These are phyloP conservation scores for Echinometra lucunter DNA, from an alignment of 53 echinoderm and acorn worm species.

Conservation along the genomic window DNA sequence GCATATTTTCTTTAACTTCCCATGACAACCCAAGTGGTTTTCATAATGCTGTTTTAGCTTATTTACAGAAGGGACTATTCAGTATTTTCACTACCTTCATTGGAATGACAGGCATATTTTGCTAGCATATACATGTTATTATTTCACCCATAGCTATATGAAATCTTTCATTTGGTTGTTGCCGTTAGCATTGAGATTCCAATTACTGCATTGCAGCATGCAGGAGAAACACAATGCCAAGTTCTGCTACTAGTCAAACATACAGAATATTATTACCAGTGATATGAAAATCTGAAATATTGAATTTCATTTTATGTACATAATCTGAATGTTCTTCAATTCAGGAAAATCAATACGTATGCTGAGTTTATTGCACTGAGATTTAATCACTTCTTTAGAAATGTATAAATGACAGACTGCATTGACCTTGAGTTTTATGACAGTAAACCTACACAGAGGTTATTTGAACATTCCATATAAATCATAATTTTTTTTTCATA, in stretches of 20 bases:
- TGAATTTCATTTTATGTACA: conserved; percentile 3
- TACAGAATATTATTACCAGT: neutral
- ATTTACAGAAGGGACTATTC: conserved; percentile 29
- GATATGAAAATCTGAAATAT: neutral
- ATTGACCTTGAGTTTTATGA: neutral
- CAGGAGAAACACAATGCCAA: neutral
- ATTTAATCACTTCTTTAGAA: neutral
- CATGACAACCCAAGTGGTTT: conserved; percentile 6
- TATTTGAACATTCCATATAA: neutral
- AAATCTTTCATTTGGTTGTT: conserved; percentile 19
- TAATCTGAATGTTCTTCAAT: neutral
- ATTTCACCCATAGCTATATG: conserved; percentile 18
- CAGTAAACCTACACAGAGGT: neutral
- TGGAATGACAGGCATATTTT: conserved; percentile 39
- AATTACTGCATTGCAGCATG: conserved; percentile 8
- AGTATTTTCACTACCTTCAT: neutral
- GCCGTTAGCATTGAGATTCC: conserved; percentile 26
- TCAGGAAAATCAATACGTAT: neutral
- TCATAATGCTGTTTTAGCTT: neutral
- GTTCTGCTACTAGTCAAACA: neutral
- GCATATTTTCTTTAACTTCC: conserved; percentile 15
- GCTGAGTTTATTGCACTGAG: neutral
- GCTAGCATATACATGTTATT: conserved; percentile 36
- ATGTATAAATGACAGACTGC: neutral
- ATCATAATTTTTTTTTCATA: no score